Evolutionary conservation across 2,113 vertebrate species (phyloP), one percentile per base, ranked within the genome.

Genomic region (Embiotoca jacksoni): DNA sequence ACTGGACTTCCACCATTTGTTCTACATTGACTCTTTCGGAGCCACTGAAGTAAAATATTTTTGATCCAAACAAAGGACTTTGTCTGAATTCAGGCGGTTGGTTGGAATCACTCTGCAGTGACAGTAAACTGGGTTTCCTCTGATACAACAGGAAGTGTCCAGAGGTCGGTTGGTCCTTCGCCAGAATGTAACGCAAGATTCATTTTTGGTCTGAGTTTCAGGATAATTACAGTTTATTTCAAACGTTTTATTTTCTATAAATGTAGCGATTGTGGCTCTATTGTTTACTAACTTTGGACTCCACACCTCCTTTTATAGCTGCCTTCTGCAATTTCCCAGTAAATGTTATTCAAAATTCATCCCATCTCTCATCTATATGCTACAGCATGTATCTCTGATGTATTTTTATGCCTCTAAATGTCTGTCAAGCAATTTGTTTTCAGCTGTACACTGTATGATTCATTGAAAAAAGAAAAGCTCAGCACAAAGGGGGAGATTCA

Each of bases 1-100:
- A 16, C 47, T 65, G 47, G 76, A 86, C 84, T 73, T 80, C 84
- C 75, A 72, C 44, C 62, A 55, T 77, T 86, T 80, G 84, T 82
- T 75, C 35, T 53, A 3, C 32, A 49, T 1, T 0, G 31, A 50
- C 58, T 49, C 37, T 66, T 74, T 79, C 71, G 55, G 16, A 57
- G 1, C 13, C 64, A 50, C 33, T 5, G 36, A 56, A 32, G 55
- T 37, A 56, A 3, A 3, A 30, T 31, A 49, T 37, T 50, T 30
- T n/a, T 30, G 6, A 53, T 2, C n/a, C 5, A 55, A 46, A 69
- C 44, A 65, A 35, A 53, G 60, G 32, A 6, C 3, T 52, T 23
- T 52, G 49, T 16, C 49, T 52, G 49, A 52, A 52, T 59, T 54
- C 31, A 6, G 10, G 32, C 41, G 57, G 9, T 69, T n/a, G n/a